Conservation (phyloP, 2,888 invertebrate genomes). For the Prostheceraeus crozeri region DNA sequence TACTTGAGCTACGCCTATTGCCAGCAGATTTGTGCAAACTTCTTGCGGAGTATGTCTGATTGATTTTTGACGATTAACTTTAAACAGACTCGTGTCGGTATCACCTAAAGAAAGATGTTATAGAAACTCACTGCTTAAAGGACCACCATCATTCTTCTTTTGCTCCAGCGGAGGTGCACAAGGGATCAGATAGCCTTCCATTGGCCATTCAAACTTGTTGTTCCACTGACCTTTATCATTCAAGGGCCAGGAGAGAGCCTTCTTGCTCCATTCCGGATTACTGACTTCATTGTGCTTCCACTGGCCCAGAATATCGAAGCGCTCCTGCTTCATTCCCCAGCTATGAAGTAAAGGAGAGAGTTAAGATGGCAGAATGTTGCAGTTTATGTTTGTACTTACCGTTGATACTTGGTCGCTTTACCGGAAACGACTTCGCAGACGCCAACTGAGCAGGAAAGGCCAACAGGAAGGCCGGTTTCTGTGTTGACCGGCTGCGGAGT, state of each 20-base stretch:
- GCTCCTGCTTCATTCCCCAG: conserved; percentile 56
- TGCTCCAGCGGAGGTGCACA: conserved; percentile 53
- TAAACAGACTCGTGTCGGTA: no score
- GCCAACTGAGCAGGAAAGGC: conserved; percentile 46
- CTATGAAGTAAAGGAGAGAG: conserved; percentile 42
- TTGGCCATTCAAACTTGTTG: conserved; percentile 56
- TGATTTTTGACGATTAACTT: no score
- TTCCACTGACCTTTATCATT: conserved; percentile 49
- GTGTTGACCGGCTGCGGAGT: conserved; percentile 43
- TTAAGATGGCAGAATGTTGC: background rate
- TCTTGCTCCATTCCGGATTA: conserved; percentile 55
- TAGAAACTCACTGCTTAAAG: background rate
- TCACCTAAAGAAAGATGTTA: no score
- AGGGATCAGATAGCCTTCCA: conserved; percentile 55
- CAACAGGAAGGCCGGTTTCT: conserved; percentile 43
- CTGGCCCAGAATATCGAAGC: conserved; percentile 54
- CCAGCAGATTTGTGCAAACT: no score
- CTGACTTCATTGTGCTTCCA: conserved; percentile 53
- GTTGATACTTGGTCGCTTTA: conserved; percentile 47
- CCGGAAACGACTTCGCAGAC: conserved; percentile 47
- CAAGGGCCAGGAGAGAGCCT: conserved; percentile 55
- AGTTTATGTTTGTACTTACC: conserved; percentile 44
- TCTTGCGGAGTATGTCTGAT: no score
- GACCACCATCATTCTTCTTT: conserved; percentile 25
- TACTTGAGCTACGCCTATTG: no score